phyloP scores from a whole-genome alignment of 2,797 vertebrate species.

The Melanotaenia pygmaea region DNA sequence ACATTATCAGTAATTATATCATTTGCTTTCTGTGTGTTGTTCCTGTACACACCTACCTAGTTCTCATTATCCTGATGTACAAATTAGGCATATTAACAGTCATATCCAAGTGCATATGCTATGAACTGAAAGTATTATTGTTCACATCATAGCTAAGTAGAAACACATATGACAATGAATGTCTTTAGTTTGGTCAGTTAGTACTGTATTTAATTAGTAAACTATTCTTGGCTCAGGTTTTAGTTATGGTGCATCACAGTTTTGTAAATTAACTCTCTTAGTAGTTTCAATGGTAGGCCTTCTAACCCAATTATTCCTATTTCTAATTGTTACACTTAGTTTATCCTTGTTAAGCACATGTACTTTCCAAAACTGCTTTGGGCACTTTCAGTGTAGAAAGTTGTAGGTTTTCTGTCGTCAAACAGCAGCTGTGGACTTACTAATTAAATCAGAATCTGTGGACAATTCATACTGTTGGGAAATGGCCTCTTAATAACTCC shows the following conservation, averaged over 20 bases:
- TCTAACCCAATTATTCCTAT: background rate
- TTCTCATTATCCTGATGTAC: background rate
- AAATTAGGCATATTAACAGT: background rate
- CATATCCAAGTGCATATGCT: background rate
- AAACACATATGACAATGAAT: background rate
- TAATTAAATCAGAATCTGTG: background rate
- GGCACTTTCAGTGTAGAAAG: background rate
- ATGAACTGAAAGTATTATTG: background rate
- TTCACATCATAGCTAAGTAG: background rate
- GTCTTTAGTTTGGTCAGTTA: no score
- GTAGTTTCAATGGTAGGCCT: background rate
- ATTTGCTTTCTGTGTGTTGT: background rate
- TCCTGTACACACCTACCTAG: no score
- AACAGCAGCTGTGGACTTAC: background rate
- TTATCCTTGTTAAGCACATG: background rate
- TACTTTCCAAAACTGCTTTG: background rate
- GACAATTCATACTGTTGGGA: background rate
- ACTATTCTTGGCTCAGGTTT: no score
- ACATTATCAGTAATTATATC: background rate
- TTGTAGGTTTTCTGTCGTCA: background rate
- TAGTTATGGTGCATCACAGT: background rate
- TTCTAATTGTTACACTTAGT: background rate
- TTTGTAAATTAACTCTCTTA: background rate
- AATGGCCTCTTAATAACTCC: background rate
- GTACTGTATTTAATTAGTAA: no score